Conservation (phyloP, 2,888 invertebrate species). For the Lasioglossum villosulum region DNA sequence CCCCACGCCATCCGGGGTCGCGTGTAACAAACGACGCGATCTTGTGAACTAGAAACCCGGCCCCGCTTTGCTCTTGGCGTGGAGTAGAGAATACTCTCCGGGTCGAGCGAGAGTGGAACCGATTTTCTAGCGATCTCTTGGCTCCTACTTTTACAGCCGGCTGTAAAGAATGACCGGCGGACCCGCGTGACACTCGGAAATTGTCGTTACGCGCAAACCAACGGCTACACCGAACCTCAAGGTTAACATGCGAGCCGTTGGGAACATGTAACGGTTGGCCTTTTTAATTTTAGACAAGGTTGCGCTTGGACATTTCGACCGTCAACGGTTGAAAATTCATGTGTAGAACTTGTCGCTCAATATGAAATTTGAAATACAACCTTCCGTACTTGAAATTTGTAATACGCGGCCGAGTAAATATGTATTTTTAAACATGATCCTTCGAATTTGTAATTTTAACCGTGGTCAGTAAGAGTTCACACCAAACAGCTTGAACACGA, state of each 20-base stretch:
- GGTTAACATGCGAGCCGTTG: background rate
- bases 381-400: background rate
- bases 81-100: conserved; percentile 6
- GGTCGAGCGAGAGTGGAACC: background rate
- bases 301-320: background rate
- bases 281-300: background rate
- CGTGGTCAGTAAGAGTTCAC: background rate
- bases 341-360: background rate
- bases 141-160: background rate
- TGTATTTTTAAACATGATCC: background rate
- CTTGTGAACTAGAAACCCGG: conserved; percentile 49
- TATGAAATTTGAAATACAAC: background rate
- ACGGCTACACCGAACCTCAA: background rate
- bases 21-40: conserved; percentile 51
- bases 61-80: conserved; percentile 9
- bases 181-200: conserved; percentile 1
- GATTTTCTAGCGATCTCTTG: conserved; percentile 8
- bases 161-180: background rate
- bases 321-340: background rate
- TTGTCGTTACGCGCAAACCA: background rate
- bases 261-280: background rate
- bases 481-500: background rate
- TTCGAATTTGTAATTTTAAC: background rate
- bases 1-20: conserved; percentile 58
- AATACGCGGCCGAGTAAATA: background rate